These are phyloP conservation scores for Anastatus disparis DNA, from an alignment of 1,140 invertebrate genomes.

Conservation along the genomic window DNA sequence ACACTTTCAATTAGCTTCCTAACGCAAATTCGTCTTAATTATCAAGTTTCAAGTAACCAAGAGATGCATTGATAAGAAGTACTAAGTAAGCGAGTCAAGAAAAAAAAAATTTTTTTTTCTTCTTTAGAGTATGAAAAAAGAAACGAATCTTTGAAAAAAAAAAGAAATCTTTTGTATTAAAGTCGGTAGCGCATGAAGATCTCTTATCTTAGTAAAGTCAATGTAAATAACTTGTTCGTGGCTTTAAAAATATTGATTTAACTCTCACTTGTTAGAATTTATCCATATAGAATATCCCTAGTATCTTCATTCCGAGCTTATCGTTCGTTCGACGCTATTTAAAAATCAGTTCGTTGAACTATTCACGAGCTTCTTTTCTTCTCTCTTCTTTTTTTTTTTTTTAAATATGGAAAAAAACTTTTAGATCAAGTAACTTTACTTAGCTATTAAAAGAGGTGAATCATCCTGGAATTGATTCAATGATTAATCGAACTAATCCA, in stretches of 20 bases:
- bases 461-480: no score
- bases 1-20: constrained; percentile 45
- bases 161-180: not conserved
- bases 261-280: not conserved
- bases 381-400: no score
- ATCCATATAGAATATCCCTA: no score
- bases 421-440: no score
- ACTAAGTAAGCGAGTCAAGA: not conserved
- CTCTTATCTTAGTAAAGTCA: not conserved
- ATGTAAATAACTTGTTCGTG: not conserved
- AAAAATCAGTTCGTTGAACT: not conserved
- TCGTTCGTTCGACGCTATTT: not conserved
- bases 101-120: no score
- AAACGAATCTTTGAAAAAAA: no score
- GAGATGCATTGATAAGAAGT: not conserved
- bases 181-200: not conserved
- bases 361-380: no score
- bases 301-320: no score
- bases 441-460: no score
- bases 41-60: constrained; percentile 43
- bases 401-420: no score
- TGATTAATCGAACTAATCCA: no score
- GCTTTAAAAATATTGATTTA: constrained; percentile 10
- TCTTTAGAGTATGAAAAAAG: no score
- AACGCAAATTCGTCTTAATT: constrained; percentile 50